phyloP scores from a whole-genome alignment of 64 coral and sea anemone species.

The Actinia tenebrosa region DNA sequence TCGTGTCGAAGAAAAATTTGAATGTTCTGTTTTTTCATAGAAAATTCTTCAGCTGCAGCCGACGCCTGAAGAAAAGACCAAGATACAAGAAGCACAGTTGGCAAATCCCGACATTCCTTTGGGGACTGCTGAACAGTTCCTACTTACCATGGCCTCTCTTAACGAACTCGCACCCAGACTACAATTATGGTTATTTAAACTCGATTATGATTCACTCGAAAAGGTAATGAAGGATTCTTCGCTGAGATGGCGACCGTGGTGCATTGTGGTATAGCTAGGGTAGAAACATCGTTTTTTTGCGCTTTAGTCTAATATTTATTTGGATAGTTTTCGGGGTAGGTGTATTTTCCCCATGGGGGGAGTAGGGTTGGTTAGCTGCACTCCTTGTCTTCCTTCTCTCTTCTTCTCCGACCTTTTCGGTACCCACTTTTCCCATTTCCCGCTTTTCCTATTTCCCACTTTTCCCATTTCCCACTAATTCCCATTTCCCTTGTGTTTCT shows the following conservation, averaged over 20 bases:
- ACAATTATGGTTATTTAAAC: constrained; percentile 90
- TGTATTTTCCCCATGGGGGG: too few species aligned
- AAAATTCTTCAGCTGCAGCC: constrained; percentile 88
- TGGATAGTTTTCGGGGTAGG: too few species aligned
- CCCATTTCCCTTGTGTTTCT: background rate
- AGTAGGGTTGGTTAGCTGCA: too few species aligned
- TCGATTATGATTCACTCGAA: constrained; percentile 96
- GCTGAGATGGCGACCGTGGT: background rate
- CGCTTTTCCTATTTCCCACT: too few species aligned
- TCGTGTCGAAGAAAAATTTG: too few species aligned
- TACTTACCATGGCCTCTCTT: constrained; percentile 89
- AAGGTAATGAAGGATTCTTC: constrained; percentile 43
- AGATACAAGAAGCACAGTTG: constrained; percentile 88
- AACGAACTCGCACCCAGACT: constrained; percentile 82
- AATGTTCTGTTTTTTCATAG: constrained; percentile 22
- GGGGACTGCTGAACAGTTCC: constrained; percentile 91
- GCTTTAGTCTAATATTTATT: too few species aligned
- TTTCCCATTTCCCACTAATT: background rate
- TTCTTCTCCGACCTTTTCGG: background rate
- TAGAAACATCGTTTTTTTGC: too few species aligned
- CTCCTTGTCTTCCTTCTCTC: too few species aligned
- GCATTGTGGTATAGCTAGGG: too few species aligned
- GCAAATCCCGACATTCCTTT: constrained; percentile 91
- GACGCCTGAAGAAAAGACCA: constrained; percentile 82
- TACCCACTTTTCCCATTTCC: too few species aligned